Evolutionary conservation across 2,888 invertebrate genomes (phyloP).

Genomic region (Coleophora deauratella): DNA sequence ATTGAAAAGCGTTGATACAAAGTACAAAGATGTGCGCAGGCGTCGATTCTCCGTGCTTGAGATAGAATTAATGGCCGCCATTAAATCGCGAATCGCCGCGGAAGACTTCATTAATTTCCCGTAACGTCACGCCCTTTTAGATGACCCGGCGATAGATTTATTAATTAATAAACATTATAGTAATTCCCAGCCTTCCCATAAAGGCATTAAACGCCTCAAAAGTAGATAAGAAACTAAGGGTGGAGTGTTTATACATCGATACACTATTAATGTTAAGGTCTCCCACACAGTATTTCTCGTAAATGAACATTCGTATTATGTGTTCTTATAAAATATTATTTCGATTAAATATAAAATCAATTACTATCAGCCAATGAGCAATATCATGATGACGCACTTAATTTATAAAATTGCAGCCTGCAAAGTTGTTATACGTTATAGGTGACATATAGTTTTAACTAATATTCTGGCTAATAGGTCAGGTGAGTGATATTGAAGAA

Average conservation of each 20-base stretch:
- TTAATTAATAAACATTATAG: constrained; percentile 53
- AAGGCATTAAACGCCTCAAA: constrained; percentile 11
- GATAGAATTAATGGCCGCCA: constrained; percentile 68
- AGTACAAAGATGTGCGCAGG: constrained; percentile 6
- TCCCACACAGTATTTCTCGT: no score
- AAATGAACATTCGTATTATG: no score
- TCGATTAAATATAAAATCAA: no score
- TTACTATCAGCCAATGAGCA: no score
- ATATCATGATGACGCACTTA: no score
- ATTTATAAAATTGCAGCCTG: no score
- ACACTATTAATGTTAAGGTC: no score
- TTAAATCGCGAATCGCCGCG: constrained; percentile 64
- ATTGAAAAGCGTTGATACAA: not conserved
- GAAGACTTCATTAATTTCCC: constrained; percentile 70
- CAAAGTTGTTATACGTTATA: no score
- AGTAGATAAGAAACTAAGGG: not conserved
- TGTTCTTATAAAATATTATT: no score
- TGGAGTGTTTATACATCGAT: no score
- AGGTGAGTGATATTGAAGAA: not conserved
- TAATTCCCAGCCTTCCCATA: constrained; percentile 10
- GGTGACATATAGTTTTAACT: no score
- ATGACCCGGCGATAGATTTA: constrained; percentile 60
- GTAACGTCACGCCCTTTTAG: constrained; percentile 59
- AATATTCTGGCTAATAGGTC: no score
- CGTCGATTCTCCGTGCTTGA: constrained; percentile 48